Evolutionary conservation across 1,140 invertebrate genomes (phyloP), one percentile per base, ranked within the genome.

Genomic region (Chymomyza costata): DNA sequence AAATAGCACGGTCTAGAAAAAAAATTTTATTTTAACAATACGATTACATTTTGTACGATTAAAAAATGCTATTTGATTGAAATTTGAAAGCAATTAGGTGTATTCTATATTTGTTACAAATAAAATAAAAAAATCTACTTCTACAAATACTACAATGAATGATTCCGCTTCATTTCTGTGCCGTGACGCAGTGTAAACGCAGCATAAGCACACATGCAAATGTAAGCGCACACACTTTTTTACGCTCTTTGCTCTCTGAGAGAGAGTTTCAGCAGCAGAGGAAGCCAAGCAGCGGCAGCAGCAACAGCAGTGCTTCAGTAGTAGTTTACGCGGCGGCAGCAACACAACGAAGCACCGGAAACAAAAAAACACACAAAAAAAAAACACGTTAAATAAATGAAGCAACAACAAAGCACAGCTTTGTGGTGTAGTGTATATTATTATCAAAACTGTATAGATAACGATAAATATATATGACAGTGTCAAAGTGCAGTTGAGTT

Each of bases 241-340:
- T 10, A 6, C 25, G 5, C 25, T 28, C 25, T 28, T 10, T 28
- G 25, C 10, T 10, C 10, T 28, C 25, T 41, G 34, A 19, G 14
- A 47, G 28, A 32, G 10, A 6, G 5, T 10, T 28, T 10, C 10
- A 5, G 35, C 47, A 54, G 13, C 16, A n/a, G 16, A 3, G 3
- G 21, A 30, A 14, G 30, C 30, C 30, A 46, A 40, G 48, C 39
- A 11, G 25, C 13, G 8, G 32, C 32, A 14, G 32, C 13, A 13
- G 11, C 32, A 3, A 10, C 32, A 34, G 32, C 32, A 34, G 13
- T n/a, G 3, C 13, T 81, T 80, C 61, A 80, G 74, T 80, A 68
- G 65, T 81, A 80, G 73, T 81, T 81, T 65, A 74, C 73, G 68
- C 73, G 68, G 73, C 74, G 74, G 74, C 65, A 60, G 67, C 68